Base-by-base conservation (phyloP, 2,113 vertebrate genomes). In the Phoxinus phoxinus region DNA sequence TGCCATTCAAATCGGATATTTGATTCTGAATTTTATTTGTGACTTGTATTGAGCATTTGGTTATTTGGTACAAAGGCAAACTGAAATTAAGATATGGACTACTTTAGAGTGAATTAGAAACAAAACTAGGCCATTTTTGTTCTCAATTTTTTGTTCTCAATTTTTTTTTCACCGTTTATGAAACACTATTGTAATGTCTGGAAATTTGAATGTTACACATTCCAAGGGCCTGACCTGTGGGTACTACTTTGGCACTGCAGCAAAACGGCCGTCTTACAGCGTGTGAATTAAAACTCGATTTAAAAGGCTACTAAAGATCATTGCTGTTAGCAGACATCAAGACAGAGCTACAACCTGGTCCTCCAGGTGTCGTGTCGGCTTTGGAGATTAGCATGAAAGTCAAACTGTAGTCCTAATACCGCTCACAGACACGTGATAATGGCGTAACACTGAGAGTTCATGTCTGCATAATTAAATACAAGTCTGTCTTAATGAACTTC, bases 401-500 rank as follows among this genome's bases (percentile, higher is more conserved):
- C 15, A 32, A 59, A 77, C 21, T 65, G 61, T 61, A 10, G 84
- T 37, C 59, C 48, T 48, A 65, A 69, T 76, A 25, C 48, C 5
- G 15, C 41, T 75, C 58, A 9, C 9, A 41, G 73, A 63, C 37
- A 63, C 21, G 15, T 21, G 44, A 23, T 37, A 10, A 71, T 72
- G 30, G 32, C 35, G 10, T 23, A 19, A 37, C 19, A 41, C 21
- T 56, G n/a, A 32, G 19, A 61, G 48, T 75, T n/a, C 56, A 78
- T 83, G 81, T 73, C 69, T 73, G 21, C 41, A 79, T 78, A 46
- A 79, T 84, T 84, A 51, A 69, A 19, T 10, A 30, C 21, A 21
- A 30, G 69, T 56, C 37, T 56, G 35, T 65, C 21, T 61, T 37
- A 3, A 74, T 75, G n/a, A 44, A 30, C 53, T 44, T 71, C 82